Evolutionary conservation across 1,140 invertebrate species (phyloP).

Genomic region (Chrysomallon squamiferum): DNA sequence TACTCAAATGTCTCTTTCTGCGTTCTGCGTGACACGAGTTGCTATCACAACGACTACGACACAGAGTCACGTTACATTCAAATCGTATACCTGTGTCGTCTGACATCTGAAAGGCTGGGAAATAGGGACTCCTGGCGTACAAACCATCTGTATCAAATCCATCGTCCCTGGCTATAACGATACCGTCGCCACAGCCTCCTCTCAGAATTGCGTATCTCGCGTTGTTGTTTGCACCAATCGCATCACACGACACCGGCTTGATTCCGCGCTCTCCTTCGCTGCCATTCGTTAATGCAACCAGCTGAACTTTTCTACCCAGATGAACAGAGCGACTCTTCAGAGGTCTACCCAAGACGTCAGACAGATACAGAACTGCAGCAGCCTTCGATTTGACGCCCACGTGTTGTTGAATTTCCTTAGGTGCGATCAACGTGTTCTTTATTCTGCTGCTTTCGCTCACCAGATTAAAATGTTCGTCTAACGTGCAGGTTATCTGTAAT

Average conservation of each 20-base stretch:
- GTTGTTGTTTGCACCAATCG: not conserved
- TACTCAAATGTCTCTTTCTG: not conserved
- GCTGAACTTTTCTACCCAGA: not conserved
- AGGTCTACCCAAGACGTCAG: not conserved
- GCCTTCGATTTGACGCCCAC: not conserved
- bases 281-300: not conserved
- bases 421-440: not conserved
- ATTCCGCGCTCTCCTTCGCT: not conserved
- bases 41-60: not conserved
- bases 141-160: not conserved
- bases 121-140: not conserved
- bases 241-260: constrained; percentile 2
- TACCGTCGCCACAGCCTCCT: not conserved
- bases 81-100: not conserved
- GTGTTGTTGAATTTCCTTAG: not conserved
- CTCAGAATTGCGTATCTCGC: not conserved
- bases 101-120: not conserved
- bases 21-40: not conserved
- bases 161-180: not conserved
- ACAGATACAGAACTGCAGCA: not conserved
- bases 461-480: no score
- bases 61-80: constrained; percentile 1
- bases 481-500: no score
- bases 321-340: not conserved
- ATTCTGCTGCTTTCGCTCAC: no score